Conservation (phyloP, 2,888 invertebrate species). For the Eucera pruinosa region DNA sequence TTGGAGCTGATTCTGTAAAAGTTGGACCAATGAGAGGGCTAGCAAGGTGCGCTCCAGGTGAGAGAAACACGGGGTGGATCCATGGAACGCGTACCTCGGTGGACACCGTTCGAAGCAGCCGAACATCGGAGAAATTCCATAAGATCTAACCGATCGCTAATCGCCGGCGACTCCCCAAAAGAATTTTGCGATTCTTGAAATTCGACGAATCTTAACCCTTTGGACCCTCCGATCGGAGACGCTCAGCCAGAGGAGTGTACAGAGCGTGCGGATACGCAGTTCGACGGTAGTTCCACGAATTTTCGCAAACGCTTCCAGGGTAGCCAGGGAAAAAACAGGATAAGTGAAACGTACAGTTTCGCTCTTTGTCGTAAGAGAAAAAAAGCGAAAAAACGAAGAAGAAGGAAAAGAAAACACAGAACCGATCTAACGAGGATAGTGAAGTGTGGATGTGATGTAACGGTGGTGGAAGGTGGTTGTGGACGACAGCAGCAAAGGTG, state of each 20-base stretch:
- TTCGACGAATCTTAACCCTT: background rate
- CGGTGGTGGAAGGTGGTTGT: constrained; percentile 70
- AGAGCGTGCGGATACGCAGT: background rate
- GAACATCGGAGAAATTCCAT: constrained; percentile 46
- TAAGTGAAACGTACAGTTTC: constrained; percentile 4
- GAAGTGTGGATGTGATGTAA: constrained; percentile 70
- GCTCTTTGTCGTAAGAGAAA: background rate
- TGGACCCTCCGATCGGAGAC: constrained; percentile 4
- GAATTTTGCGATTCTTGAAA: constrained; percentile 13
- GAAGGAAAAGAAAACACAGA: background rate
- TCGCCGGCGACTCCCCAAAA: constrained; percentile 4
- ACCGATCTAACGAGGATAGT: constrained; percentile 40
- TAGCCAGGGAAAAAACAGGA: constrained; percentile 21
- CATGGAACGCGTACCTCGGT: constrained; percentile 64
- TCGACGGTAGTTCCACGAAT: background rate
- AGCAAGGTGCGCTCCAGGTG: constrained; percentile 57
- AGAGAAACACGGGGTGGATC: constrained; percentile 67
- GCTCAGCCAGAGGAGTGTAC: too few species aligned
- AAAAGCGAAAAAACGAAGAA: background rate
- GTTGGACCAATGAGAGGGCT: constrained; percentile 65
- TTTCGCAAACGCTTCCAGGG: constrained; percentile 19
- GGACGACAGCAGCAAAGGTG: constrained; percentile 64
- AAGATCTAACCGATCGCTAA: constrained; percentile 43
- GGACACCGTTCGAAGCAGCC: constrained; percentile 49
- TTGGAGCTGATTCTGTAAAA: constrained; percentile 10